These are phyloP conservation scores for Anoura caudifer DNA, from an alignment of 2,113 vertebrate species.

Conservation along the genomic window DNA sequence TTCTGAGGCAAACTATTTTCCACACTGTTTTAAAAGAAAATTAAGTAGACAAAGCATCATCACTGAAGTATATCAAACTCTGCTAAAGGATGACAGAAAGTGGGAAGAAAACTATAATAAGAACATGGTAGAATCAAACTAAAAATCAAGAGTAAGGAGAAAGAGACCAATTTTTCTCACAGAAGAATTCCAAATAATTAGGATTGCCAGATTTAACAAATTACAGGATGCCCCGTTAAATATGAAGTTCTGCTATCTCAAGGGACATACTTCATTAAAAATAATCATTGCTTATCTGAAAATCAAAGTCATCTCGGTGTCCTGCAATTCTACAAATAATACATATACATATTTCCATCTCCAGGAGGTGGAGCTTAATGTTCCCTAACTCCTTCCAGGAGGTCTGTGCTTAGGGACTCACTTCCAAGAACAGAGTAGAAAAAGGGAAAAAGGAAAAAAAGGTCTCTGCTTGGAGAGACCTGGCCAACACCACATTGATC, in stretches of 20 bases:
- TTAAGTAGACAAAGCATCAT: slow-evolving; percentile 50
- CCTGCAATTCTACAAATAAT: not conserved
- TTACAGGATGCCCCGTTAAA: not conserved
- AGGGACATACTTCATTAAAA: not conserved
- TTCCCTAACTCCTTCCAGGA: not conserved
- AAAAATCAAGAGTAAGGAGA: not conserved
- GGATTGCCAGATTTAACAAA: not conserved
- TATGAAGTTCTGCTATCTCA: not conserved
- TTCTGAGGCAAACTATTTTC: slow-evolving; percentile 54
- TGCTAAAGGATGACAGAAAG: not conserved
- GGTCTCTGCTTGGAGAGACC: not conserved
- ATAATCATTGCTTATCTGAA: not conserved
- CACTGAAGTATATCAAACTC: slow-evolving; percentile 27
- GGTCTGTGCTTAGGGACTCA: not conserved
- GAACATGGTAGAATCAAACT: not conserved
- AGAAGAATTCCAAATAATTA: slow-evolving; percentile 34
- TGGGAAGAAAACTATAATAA: slow-evolving; percentile 4
- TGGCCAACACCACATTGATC: not conserved
- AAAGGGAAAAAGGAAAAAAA: not conserved
- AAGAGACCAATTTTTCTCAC: not conserved
- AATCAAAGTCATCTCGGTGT: not conserved
- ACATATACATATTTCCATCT: not conserved
- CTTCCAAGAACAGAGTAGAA: not conserved
- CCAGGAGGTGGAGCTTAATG: not conserved
- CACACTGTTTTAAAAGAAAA: slow-evolving; percentile 52